phyloP scores from a whole-genome alignment of 2,797 vertebrate genomes.

The Meriones psammophilus region DNA sequence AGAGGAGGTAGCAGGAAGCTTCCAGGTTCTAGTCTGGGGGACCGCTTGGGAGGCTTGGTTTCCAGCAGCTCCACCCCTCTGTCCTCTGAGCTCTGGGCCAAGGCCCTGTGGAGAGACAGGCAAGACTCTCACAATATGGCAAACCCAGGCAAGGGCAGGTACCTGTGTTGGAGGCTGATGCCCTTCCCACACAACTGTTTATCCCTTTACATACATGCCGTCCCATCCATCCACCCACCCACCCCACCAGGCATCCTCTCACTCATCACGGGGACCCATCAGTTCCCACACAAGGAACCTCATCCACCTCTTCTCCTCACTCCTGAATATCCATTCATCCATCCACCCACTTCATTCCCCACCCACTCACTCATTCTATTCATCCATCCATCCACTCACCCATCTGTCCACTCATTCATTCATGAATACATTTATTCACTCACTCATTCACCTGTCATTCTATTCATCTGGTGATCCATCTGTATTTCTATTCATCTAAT shows the following conservation, averaged over 20 bases:
- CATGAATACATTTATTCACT: neutral
- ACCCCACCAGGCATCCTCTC: neutral
- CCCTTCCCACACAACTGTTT: neutral
- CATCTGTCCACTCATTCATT: neutral
- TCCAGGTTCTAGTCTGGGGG: conserved; percentile 62
- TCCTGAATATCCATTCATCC: neutral
- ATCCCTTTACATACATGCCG: neutral
- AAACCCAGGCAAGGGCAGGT: neutral
- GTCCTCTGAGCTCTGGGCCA: conserved; percentile 74
- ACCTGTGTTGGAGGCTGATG: neutral
- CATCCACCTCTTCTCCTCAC: no score
- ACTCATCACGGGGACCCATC: neutral
- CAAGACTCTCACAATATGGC: neutral
- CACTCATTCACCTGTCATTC: neutral
- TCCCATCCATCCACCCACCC: neutral
- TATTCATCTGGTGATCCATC: no score
- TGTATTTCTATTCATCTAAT: neutral
- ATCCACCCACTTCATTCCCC: neutral
- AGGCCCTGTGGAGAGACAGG: conserved; percentile 67
- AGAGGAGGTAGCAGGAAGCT: conserved; percentile 80
- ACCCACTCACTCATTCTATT: neutral
- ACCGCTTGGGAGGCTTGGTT: conserved; percentile 75
- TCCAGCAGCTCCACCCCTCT: conserved; percentile 78
- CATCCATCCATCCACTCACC: neutral
- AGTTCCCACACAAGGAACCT: neutral